phyloP scores from a whole-genome alignment of 2,888 invertebrate genomes.

The Sminthurides aquaticus region DNA sequence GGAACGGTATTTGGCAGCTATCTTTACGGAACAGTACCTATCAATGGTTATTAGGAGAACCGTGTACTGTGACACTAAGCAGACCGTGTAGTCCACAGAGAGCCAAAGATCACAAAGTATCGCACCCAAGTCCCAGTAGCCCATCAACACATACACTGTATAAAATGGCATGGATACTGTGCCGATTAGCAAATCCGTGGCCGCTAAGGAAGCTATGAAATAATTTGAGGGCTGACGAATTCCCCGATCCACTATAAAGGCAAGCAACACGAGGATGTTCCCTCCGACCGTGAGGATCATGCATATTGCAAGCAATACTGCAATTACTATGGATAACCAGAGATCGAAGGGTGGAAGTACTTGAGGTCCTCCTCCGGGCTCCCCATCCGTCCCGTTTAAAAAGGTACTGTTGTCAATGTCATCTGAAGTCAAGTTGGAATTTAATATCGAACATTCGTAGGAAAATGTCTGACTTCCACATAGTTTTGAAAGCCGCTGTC shows the following conservation, averaged over 20 bases:
- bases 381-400: constrained; percentile 18
- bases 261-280: constrained; percentile 87
- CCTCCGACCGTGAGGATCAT: constrained; percentile 89
- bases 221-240: constrained; percentile 94
- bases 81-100: constrained; percentile 83
- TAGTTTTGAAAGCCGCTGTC: constrained; percentile 22
- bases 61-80: constrained; percentile 97
- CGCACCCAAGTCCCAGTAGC: constrained; percentile 94
- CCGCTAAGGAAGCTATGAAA: constrained; percentile 96
- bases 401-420: constrained; percentile 17
- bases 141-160: constrained; percentile 92
- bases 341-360: constrained; percentile 72
- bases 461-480: constrained; percentile 26
- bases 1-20: constrained; percentile 90
- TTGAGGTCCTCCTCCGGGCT: constrained; percentile 27
- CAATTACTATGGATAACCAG: constrained; percentile 84
- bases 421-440: constrained; percentile 31
- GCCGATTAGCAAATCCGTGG: constrained; percentile 94
- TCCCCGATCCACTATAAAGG: constrained; percentile 70
- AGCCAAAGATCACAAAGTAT: constrained; percentile 76
- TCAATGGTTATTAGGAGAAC: constrained; percentile 97
- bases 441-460: constrained; percentile 38
- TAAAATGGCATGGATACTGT: constrained; percentile 98
- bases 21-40: constrained; percentile 96
- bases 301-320: constrained; percentile 75